Evolutionary conservation across 2,797 vertebrate genomes (phyloP).

Genomic region (Dendrocincla fuliginosa): DNA sequence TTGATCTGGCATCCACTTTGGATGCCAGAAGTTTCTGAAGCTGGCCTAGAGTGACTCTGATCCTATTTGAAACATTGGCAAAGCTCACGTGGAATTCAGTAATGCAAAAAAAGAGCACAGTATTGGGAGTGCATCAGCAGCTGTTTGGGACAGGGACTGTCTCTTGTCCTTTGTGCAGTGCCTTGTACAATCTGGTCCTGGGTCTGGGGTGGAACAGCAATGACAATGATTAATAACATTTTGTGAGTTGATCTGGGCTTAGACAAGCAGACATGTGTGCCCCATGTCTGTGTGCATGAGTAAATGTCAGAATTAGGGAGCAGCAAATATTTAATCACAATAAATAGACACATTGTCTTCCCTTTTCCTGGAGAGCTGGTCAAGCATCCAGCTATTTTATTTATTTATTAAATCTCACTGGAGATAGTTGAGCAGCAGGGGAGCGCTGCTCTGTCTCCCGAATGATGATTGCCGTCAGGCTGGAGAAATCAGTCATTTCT

Average conservation of each 20-base stretch:
- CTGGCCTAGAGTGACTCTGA: not conserved
- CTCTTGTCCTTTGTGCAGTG: not conserved
- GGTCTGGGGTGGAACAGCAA: not conserved
- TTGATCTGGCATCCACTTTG: not conserved
- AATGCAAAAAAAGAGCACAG: not conserved
- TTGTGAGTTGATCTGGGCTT: not conserved
- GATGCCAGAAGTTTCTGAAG: conserved; percentile 37
- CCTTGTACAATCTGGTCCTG: not conserved
- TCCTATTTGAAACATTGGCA: not conserved
- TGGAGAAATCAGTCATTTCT: conserved; percentile 49
- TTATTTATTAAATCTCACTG: conserved; percentile 46
- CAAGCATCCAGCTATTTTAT: conserved; percentile 1
- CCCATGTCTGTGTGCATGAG: not conserved
- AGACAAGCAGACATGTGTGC: not conserved
- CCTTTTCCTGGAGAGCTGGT: not conserved
- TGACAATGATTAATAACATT: not conserved
- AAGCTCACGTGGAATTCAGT: not conserved
- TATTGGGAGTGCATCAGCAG: not conserved
- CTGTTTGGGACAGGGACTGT: not conserved
- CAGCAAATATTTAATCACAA: not conserved
- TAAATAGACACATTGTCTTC: not conserved
- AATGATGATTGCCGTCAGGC: conserved; percentile 22
- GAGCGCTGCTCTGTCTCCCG: not conserved
- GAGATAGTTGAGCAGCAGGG: conserved; percentile 41
- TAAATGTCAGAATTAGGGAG: not conserved